Evolutionary conservation across 2,797 vertebrate species (phyloP), one percentile per base, ranked within the genome.

Genomic region (Glyptemys insculpta): DNA sequence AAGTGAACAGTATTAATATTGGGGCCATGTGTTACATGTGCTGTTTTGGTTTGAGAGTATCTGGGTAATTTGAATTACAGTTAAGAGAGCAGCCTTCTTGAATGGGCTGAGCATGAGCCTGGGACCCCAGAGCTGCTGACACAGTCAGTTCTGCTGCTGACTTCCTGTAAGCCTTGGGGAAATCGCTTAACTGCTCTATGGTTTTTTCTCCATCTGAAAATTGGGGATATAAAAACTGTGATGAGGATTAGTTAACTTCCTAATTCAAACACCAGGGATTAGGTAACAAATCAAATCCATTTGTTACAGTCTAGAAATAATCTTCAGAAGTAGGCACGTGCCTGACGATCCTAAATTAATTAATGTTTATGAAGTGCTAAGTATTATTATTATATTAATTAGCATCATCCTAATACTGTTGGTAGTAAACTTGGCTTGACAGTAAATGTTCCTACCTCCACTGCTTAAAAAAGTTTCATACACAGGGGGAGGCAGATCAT

Each of bases 201-300:
- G 2, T 1, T 2, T 3, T 54, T 84, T 79, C 5, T 4, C 88
- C n/a, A 83, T 41, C 0, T 4, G 83, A 41, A 62, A 85, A 93
- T 29, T 76, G 27, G 85, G 37, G 86, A 3, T 37, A 62, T 76
- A 90, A 53, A 52, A 89, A 76, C 41, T 4, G 53, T 53, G 74
- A 65, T 4, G 10, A 84, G 88, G 83, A 85, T 95, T 87, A 82
- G 90, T 96, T 95, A 74, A 49, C 89, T 86, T 82, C 72, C 86
- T 92, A 59, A 15, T 62, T 89, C 74, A 79, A n/a, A 59, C 80
- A 68, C 84, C 31, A 86, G 78, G 65, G 80, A 79, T 86, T 82
- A 93, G 84, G 91, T 93, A 94, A 88, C 68, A 88, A 95, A 86
- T 62, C 31, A 84, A 87, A 50, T 41, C 27, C 76, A 57, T 93